Percentiles rank a stretch among this genome's conserved stretches.
Evolutionary conservation across 1,140 invertebrate genomes (phyloP).

Genomic region (Bombus balteatus): DNA sequence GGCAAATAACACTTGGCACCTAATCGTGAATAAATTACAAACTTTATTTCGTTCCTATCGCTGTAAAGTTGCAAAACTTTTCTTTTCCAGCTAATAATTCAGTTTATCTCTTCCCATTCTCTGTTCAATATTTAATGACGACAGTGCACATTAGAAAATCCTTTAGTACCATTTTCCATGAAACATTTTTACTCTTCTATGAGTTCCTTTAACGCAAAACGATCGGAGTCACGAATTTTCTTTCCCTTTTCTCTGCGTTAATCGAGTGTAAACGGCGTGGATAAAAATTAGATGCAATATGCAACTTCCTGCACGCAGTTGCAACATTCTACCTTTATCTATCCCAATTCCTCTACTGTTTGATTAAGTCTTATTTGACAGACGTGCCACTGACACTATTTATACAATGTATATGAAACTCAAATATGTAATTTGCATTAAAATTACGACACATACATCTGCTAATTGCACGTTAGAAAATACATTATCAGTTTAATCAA

Average conservation of each 20-base stretch:
- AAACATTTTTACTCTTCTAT: not conserved
- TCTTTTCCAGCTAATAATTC: not conserved
- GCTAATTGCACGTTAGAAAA: not conserved
- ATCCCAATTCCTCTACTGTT: not conserved
- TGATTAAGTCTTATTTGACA: conserved; percentile 1
- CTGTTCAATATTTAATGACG: not conserved
- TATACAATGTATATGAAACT: not conserved
- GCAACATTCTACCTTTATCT: not conserved
- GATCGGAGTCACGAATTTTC: not conserved
- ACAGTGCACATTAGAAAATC: not conserved
- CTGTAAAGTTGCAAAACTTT: not conserved
- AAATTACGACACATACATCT: not conserved
- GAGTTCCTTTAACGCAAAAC: not conserved
- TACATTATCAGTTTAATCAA: not conserved
- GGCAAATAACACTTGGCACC: not conserved
- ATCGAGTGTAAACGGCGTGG: not conserved
- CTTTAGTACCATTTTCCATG: not conserved
- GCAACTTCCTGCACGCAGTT: not conserved
- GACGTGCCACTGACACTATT: not conserved
- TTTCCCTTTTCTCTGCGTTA: not conserved
- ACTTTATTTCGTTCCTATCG: not conserved
- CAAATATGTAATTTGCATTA: not conserved
- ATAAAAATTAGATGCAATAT: not conserved
- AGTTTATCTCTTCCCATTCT: not conserved
- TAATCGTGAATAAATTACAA: not conserved